phyloP scores from a whole-genome alignment of 2,888 invertebrate genomes.

The Lasioglossum zephyrum region DNA sequence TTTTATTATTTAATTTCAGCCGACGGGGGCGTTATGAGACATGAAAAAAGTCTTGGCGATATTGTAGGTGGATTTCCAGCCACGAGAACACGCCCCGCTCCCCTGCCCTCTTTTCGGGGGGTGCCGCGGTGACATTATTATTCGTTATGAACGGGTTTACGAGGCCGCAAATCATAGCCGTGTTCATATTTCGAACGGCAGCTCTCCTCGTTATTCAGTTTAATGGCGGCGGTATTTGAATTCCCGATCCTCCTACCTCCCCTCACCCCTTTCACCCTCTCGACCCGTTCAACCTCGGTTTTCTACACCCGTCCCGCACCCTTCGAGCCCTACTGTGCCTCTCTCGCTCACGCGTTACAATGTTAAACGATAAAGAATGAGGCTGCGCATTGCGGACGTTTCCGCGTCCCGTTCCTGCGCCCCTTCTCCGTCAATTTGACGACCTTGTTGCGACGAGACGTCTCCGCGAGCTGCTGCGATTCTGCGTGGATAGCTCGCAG shows the following conservation, averaged over 20 bases:
- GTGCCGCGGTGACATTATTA: constrained; percentile 83
- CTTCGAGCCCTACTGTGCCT: not conserved
- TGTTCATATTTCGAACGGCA: constrained; percentile 84
- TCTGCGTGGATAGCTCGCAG: not conserved
- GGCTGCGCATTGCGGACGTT: constrained; percentile 59
- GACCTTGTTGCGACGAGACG: not conserved
- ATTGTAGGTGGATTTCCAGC: constrained; percentile 82
- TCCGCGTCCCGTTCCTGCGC: not conserved
- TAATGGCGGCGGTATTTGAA: constrained; percentile 84
- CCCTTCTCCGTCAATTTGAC: not conserved
- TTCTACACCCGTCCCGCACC: not conserved
- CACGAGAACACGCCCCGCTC: constrained; percentile 59
- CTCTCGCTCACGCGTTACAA: constrained; percentile 45
- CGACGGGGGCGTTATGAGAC: constrained; percentile 80
- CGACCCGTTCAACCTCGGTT: constrained; percentile 18
- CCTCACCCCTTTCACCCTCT: constrained; percentile 14
- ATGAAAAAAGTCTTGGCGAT: constrained; percentile 82
- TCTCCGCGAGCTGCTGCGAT: not conserved
- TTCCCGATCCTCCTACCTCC: constrained; percentile 81
- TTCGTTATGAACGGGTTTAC: constrained; percentile 85
- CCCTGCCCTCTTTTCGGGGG: constrained; percentile 5
- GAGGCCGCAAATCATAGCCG: constrained; percentile 84
- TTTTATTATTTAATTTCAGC: constrained; percentile 84
- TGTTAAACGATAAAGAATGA: constrained; percentile 53
- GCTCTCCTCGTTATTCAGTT: constrained; percentile 84